A percentile compares a stretch with the other conserved stretches of the same genome.
These are phyloP conservation scores for Luidia sarsii DNA, from an alignment of 53 echinoderm and acorn worm species.

Conservation along the genomic window DNA sequence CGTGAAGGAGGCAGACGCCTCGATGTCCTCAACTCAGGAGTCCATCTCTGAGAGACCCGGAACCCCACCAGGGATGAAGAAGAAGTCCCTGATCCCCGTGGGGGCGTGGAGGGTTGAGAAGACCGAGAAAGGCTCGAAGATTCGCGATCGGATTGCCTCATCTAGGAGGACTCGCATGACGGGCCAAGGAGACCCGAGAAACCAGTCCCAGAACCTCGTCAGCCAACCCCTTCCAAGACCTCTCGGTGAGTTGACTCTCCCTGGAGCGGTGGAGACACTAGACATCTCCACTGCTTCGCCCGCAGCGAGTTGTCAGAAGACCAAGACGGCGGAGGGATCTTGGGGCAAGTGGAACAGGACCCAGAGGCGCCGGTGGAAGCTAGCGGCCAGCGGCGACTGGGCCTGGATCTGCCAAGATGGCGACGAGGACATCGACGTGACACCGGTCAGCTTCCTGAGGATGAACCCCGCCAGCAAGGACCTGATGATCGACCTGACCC, in stretches of 20 bases:
- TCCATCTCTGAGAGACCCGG: neutral
- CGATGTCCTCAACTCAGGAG: too few relatives aligned
- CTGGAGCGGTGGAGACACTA: neutral
- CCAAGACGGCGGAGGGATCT: neutral
- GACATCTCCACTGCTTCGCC: too few relatives aligned
- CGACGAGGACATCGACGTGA: constrained; percentile 24
- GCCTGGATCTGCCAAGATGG: constrained; percentile 13
- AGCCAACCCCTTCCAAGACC: neutral
- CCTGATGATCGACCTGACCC: neutral
- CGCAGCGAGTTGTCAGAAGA: too few relatives aligned
- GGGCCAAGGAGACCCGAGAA: neutral
- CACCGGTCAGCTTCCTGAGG: constrained; percentile 6
- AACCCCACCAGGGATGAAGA: neutral
- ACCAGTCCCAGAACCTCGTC: neutral
- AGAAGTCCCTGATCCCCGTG: neutral
- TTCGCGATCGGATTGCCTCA: neutral
- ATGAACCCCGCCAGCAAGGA: constrained; percentile 24
- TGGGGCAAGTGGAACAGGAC: neutral
- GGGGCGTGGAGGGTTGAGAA: neutral
- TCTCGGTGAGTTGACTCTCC: neutral
- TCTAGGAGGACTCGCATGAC: neutral
- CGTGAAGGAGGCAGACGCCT: too few relatives aligned
- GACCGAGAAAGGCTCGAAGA: neutral
- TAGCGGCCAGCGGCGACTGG: constrained; percentile 37
- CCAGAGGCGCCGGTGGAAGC: constrained; percentile 39